A percentile compares a stretch with the other conserved stretches of the same genome.
Conservation (phyloP, 2,113 vertebrate species). For the Aptenodytes patagonicus region DNA sequence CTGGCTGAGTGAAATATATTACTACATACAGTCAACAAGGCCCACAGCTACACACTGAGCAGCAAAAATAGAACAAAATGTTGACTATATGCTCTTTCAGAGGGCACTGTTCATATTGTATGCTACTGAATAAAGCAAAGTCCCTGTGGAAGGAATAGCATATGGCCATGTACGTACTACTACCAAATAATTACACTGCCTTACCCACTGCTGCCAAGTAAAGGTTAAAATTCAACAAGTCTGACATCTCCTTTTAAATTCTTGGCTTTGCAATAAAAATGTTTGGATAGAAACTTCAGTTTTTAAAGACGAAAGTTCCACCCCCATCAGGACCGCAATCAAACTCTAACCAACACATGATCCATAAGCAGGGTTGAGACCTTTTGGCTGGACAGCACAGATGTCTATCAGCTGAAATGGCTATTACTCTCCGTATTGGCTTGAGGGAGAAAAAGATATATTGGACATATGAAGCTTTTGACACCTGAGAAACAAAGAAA, state of each 20-base stretch:
- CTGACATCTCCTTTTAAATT: conserved; percentile 3
- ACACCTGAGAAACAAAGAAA: not conserved
- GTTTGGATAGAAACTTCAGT: not conserved
- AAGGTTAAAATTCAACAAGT: conserved; percentile 44
- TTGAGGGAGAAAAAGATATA: not conserved
- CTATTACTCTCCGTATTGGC: not conserved
- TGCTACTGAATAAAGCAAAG: not conserved
- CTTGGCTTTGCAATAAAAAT: not conserved
- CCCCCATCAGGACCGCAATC: not conserved
- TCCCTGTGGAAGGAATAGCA: conserved; percentile 2
- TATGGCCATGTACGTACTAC: not conserved
- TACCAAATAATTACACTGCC: not conserved
- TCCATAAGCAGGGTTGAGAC: not conserved
- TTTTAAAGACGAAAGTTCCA: not conserved
- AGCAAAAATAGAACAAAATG: not conserved
- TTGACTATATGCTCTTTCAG: not conserved
- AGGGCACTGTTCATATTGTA: not conserved
- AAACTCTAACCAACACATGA: not conserved
- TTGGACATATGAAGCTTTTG: not conserved
- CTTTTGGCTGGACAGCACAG: not conserved
- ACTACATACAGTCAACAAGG: not conserved
- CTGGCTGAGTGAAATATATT: not conserved
- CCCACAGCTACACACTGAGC: not conserved
- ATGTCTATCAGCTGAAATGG: not conserved
- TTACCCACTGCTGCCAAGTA: conserved; percentile 1